Base-by-base conservation (phyloP, 2,113 vertebrate genomes). In the Nestor notabilis region DNA sequence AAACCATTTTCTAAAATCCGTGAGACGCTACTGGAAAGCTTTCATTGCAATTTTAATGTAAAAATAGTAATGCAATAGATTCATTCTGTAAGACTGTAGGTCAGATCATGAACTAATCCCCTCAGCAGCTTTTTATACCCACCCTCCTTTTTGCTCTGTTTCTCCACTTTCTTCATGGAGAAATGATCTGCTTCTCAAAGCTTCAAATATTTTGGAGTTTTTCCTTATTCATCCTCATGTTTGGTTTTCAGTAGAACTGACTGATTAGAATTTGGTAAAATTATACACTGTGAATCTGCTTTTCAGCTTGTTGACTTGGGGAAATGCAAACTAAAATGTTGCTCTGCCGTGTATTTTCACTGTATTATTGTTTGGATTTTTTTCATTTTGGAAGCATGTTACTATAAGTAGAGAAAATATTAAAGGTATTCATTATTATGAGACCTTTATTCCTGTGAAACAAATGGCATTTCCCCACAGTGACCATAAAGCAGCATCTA, bases 161-260 rank as follows among this genome's bases (percentile, higher is more conserved):
- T 93, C 83, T 88, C 39, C 77, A 77, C 52, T 93, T 97, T 89
- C 64, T 82, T 75, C 82, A 84, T 91, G 56, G 87, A 96, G 84
- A 94, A 97, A 95, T 95, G 17, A 41, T 55, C 88, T 92, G 55
- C 70, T 96, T 94, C 89, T 60, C 49, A 58, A 39, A 52, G 52
- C 52, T 70, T 93, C 77, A 93, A 87, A 79, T 70, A 77, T 64
- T 92, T 79, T 65, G 17, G 61, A 56, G 15, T 69, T 74, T 68
- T 76, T 55, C 18, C 6, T 71, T 83, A 61, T 79, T 85, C 49
- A 80, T 9, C 27, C 65, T 82, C 17, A 60, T 87, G 13, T 76
- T 95, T 93, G 41, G 52, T 87, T 95, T 95, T 35, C 49, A 95
- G n/a, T 74, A 72, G 65, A 65, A 55, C 25, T 82, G 53, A 72